Percentiles rank a stretch among this genome's conserved stretches.
Evolutionary conservation across 2,888 invertebrate species (phyloP).

Genomic region (Melanostoma mellinum): DNA sequence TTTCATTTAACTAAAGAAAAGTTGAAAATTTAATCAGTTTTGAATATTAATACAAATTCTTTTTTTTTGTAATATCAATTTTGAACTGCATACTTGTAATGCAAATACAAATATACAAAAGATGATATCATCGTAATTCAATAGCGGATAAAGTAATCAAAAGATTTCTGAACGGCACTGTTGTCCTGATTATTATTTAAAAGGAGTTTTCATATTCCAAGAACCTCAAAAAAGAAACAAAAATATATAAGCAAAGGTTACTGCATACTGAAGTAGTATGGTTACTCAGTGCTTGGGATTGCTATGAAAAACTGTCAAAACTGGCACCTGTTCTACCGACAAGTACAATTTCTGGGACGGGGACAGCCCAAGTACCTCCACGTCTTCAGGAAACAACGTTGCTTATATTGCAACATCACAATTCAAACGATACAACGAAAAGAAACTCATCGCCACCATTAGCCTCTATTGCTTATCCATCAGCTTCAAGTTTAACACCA

Average conservation of each 20-base stretch:
- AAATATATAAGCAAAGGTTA: neutral
- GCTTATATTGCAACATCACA: slow-evolving; percentile 68
- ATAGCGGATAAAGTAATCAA: neutral
- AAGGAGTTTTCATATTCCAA: slow-evolving; percentile 11
- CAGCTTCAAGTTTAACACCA: slow-evolving; percentile 55
- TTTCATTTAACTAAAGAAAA: slow-evolving; percentile 13
- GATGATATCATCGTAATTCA: slow-evolving; percentile 21
- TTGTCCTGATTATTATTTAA: neutral
- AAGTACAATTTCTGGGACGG: slow-evolving; percentile 78
- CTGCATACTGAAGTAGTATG: slow-evolving; percentile 47
- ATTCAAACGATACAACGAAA: slow-evolving; percentile 73
- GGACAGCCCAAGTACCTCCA: slow-evolving; percentile 74
- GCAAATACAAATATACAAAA: slow-evolving; percentile 2
- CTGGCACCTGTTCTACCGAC: slow-evolving; percentile 81
- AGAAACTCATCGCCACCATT: slow-evolving; percentile 68
- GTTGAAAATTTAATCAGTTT: slow-evolving; percentile 24
- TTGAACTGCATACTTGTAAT: neutral
- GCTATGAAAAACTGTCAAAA: slow-evolving; percentile 72
- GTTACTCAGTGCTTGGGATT: slow-evolving; percentile 33
- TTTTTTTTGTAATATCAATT: neutral
- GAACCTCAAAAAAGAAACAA: neutral
- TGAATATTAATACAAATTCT: neutral
- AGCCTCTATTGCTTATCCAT: slow-evolving; percentile 61
- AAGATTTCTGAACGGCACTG: slow-evolving; percentile 12
- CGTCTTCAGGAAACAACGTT: slow-evolving; percentile 74